A percentile compares a stretch with the other conserved stretches of the same genome.
Evolutionary conservation across 1,140 invertebrate genomes (phyloP).

Genomic region (Coenobita brevimanus): DNA sequence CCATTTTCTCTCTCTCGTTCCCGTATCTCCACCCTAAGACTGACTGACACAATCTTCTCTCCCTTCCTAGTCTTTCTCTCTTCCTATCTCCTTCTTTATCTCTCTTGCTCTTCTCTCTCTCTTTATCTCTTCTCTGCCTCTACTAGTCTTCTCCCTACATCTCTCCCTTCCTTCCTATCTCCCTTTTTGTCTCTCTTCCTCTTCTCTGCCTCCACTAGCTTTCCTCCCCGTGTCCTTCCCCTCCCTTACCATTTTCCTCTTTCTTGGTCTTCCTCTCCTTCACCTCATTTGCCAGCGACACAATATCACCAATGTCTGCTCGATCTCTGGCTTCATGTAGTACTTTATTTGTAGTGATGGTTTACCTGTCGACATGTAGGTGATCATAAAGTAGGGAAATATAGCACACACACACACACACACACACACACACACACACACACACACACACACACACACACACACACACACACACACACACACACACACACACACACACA

Average conservation of each 20-base stretch:
- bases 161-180: too few species aligned
- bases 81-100: not conserved
- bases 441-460: too few species aligned
- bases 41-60: too few species aligned
- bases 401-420: not conserved
- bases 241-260: too few species aligned
- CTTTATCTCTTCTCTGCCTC: not conserved
- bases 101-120: not conserved
- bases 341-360: too few species aligned
- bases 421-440: too few species aligned
- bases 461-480: not conserved
- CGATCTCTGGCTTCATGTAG: not conserved
- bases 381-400: conserved; percentile 25
- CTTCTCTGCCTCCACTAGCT: not conserved
- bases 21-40: not conserved
- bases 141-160: not conserved
- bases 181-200: not conserved
- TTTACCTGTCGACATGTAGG: not conserved
- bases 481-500: not conserved
- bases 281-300: too few species aligned
- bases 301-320: not conserved
- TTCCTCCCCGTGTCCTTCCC: not conserved
- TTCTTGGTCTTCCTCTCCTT: not conserved
- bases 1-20: not conserved
- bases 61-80: not conserved